A percentile compares a stretch with the other conserved stretches of the same genome.
Evolutionary conservation across 2,888 invertebrate species (phyloP).

Genomic region (Morpho helenor): DNA sequence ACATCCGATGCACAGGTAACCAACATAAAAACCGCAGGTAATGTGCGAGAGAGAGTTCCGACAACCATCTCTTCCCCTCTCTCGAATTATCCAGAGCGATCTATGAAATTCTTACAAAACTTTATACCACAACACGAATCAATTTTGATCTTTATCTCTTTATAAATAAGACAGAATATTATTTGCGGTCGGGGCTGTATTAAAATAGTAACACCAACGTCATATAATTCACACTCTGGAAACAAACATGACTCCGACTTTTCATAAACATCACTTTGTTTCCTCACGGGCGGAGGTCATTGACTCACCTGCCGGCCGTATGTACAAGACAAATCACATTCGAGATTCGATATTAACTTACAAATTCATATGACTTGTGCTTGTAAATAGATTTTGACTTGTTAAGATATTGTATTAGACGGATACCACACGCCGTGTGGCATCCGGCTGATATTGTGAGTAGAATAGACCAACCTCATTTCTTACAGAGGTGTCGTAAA

Average conservation of each 20-base stretch:
- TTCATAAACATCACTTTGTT: slow-evolving; percentile 27
- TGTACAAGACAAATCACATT: too few species aligned
- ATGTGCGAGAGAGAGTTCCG: slow-evolving; percentile 31
- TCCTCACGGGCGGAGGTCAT: slow-evolving; percentile 28
- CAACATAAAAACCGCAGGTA: slow-evolving; percentile 46
- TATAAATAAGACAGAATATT: background rate
- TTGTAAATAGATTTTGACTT: too few species aligned
- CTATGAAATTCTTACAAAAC: slow-evolving; percentile 29
- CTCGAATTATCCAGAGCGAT: slow-evolving; percentile 22
- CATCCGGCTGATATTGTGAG: too few species aligned
- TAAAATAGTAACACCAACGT: slow-evolving; percentile 16
- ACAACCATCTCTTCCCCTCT: slow-evolving; percentile 22
- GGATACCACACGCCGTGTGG: too few species aligned
- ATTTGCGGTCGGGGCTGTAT: slow-evolving; percentile 1
- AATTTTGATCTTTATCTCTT: background rate
- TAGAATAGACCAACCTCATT: too few species aligned
- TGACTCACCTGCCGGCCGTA: slow-evolving; percentile 23
- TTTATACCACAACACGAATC: slow-evolving; percentile 13
- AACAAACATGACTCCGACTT: slow-evolving; percentile 24
- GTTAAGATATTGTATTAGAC: too few species aligned
- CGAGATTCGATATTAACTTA: background rate
- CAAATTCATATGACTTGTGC: background rate
- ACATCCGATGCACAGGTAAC: slow-evolving; percentile 41
- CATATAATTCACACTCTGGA: slow-evolving; percentile 26
- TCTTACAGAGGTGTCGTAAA: too few species aligned